A percentile compares a stretch with the other conserved stretches of the same genome.
Conservation (phyloP, 2,113 vertebrate species). For the Polypterus senegalus region DNA sequence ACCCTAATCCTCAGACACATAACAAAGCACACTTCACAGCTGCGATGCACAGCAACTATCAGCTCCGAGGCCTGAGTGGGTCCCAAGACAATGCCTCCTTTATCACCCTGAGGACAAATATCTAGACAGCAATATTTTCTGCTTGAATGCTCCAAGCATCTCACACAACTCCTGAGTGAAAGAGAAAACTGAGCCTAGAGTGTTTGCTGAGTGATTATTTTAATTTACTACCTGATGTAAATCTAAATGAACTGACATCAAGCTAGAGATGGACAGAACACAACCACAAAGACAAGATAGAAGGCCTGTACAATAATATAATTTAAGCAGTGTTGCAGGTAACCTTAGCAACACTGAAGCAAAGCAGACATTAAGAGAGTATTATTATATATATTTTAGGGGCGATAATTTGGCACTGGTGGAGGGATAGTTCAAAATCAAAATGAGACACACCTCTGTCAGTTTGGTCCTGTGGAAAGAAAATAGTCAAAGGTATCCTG, state of each 20-base stretch:
- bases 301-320: constrained; percentile 39
- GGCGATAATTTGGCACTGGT: neutral
- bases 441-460: neutral
- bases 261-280: constrained; percentile 73
- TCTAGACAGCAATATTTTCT: constrained; percentile 92
- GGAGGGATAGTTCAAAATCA: neutral
- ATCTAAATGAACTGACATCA: constrained; percentile 94
- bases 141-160: constrained; percentile 70
- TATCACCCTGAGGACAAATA: constrained; percentile 89
- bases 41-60: constrained; percentile 69
- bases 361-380: constrained; percentile 38
- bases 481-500: too few relatives aligned
- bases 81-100: constrained; percentile 83
- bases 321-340: constrained; percentile 40
- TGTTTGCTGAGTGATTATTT: constrained; percentile 91
- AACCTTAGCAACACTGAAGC: constrained; percentile 48
- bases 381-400: constrained; percentile 36
- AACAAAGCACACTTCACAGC: constrained; percentile 85
- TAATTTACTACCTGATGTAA: constrained; percentile 95
- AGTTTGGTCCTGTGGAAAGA: too few relatives aligned
- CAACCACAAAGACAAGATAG: constrained; percentile 47
- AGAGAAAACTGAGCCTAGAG: constrained; percentile 64
- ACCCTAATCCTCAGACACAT: constrained; percentile 80
- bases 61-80: constrained; percentile 69
- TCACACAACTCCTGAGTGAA: constrained; percentile 61